These are phyloP conservation scores for Sinodicranocentrus sp. DNA, from an alignment of 2,888 invertebrate genomes.

Conservation along the genomic window DNA sequence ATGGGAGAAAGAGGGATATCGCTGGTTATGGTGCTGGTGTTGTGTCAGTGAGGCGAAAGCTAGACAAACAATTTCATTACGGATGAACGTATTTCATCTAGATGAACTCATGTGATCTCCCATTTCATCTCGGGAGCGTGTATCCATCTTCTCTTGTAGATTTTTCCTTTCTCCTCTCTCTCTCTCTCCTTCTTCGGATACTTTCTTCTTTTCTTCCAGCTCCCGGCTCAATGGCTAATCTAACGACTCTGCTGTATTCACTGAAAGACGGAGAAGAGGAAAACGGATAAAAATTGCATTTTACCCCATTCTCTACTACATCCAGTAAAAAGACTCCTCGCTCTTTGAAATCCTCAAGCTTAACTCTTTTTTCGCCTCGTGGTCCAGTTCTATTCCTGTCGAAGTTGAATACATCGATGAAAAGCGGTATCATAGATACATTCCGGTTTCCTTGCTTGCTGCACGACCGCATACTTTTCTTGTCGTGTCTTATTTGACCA, in stretches of 20 bases:
- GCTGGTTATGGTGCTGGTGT: too few species aligned
- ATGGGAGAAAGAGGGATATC: constrained; percentile 25
- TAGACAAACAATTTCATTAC: constrained; percentile 62
- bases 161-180: constrained; percentile 8
- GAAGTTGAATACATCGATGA: too few species aligned
- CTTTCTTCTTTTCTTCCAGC: background rate
- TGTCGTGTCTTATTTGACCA: constrained; percentile 48
- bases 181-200: background rate
- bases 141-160: constrained; percentile 23
- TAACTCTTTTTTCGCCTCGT: too few species aligned
- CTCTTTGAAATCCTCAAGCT: too few species aligned
- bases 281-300: background rate
- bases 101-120: constrained; percentile 48
- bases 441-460: background rate
- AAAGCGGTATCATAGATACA: too few species aligned
- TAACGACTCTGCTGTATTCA: constrained; percentile 12
- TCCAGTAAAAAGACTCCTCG: too few species aligned
- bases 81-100: constrained; percentile 61
- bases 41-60: constrained; percentile 51
- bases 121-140: constrained; percentile 39
- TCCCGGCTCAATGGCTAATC: constrained; percentile 19
- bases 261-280: constrained; percentile 11
- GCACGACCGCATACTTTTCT: constrained; percentile 35
- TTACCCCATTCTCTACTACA: constrained; percentile 14
- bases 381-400: too few species aligned